A percentile compares a stretch with the other conserved stretches of the same genome.
Conservation (phyloP, 2,113 vertebrate genomes). For the Hassar affinis region DNA sequence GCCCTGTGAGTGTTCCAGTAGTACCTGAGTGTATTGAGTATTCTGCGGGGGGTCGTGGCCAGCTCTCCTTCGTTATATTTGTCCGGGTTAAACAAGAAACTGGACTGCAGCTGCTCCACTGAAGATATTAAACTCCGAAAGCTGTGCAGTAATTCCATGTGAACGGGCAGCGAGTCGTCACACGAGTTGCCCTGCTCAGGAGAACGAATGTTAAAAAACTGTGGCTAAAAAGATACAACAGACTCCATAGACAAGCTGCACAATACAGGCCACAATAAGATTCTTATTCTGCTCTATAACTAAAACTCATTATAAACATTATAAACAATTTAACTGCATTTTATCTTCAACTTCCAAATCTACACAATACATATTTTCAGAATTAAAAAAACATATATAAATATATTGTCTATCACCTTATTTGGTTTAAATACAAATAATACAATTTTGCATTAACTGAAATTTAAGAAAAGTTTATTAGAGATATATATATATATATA, state of each 20-base stretch:
- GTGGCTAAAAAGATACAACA: background rate
- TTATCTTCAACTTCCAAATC: background rate
- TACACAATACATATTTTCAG: too few relatives aligned
- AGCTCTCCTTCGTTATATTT: slow-evolving; percentile 86
- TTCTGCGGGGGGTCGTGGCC: slow-evolving; percentile 85
- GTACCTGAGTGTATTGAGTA: slow-evolving; percentile 91
- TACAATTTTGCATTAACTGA: too few relatives aligned
- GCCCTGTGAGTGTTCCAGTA: background rate
- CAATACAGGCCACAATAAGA: background rate
- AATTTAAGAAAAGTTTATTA: too few relatives aligned
- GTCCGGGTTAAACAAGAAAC: slow-evolving; percentile 86
- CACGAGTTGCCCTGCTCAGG: slow-evolving; percentile 63
- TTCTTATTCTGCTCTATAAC: background rate
- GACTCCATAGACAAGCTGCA: background rate
- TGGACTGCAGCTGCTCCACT: slow-evolving; percentile 91
- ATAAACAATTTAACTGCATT: background rate
- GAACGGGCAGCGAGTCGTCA: slow-evolving; percentile 75
- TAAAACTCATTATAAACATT: background rate
- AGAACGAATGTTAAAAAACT: background rate
- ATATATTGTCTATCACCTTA: too few relatives aligned
- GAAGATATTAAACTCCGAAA: slow-evolving; percentile 88
- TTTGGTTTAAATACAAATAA: too few relatives aligned
- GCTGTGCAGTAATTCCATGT: slow-evolving; percentile 86
- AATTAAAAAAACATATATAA: too few relatives aligned
- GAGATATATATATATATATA: too few relatives aligned